These are phyloP conservation scores for Centropristis striata DNA, from an alignment of 2,113 vertebrate genomes.

Conservation along the genomic window DNA sequence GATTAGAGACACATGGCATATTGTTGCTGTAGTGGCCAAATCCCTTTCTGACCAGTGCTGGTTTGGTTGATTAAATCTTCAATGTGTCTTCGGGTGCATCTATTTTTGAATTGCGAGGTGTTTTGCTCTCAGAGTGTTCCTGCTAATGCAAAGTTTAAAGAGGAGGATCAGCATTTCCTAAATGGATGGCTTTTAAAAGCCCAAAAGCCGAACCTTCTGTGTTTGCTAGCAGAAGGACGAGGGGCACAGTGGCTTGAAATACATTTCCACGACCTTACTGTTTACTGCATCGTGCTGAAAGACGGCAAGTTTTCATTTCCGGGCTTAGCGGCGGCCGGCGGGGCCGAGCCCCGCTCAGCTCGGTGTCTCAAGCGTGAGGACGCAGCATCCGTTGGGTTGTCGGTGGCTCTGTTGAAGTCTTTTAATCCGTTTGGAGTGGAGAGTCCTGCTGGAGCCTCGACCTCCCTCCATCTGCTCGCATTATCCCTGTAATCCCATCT, in stretches of 20 bases:
- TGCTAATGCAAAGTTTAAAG: constrained; percentile 20
- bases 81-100: not conserved
- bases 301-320: constrained; percentile 68
- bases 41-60: constrained; percentile 3
- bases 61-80: constrained; percentile 8
- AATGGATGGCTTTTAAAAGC: constrained; percentile 33
- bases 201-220: constrained; percentile 23
- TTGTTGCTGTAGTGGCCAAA: constrained; percentile 29
- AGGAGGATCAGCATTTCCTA: constrained; percentile 21
- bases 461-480: constrained; percentile 88
- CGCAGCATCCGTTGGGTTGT: constrained; percentile 41
- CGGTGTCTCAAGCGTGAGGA: constrained; percentile 42
- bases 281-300: constrained; percentile 24
- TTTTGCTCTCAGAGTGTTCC: constrained; percentile 17
- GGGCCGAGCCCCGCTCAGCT: constrained; percentile 23
- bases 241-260: not conserved
- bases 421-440: constrained; percentile 87
- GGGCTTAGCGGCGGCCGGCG: constrained; percentile 9
- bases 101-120: not conserved
- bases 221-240: not conserved
- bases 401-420: constrained; percentile 67
- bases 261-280: constrained; percentile 18
- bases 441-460: constrained; percentile 80
- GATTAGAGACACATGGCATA: constrained; percentile 35
- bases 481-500: constrained; percentile 90